Conservation (phyloP, 2,888 invertebrate species). For the Troides oblongomaculatus region DNA sequence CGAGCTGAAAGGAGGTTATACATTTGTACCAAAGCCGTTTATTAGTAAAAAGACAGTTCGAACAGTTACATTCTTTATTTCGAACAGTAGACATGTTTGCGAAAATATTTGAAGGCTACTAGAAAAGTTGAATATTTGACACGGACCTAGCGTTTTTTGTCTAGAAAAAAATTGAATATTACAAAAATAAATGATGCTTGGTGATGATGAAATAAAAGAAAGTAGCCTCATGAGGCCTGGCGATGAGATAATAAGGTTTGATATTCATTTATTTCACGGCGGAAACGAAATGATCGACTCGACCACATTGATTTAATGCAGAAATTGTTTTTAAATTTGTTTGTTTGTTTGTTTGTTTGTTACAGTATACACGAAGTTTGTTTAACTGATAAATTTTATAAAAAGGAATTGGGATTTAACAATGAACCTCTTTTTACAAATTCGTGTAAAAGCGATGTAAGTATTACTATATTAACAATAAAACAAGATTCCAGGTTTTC, state of each 20-base stretch:
- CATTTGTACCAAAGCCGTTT: slow-evolving; percentile 36
- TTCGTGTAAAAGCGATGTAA: slow-evolving; percentile 59
- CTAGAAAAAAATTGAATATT: slow-evolving; percentile 72
- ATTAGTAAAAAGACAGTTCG: slow-evolving; percentile 28
- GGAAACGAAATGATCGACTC: slow-evolving; percentile 44
- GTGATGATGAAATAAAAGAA: slow-evolving; percentile 76
- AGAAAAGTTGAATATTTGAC: slow-evolving; percentile 61
- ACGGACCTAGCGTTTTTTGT: slow-evolving; percentile 59
- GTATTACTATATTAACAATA: slow-evolving; percentile 35
- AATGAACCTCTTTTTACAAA: slow-evolving; percentile 54
- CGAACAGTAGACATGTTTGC: slow-evolving; percentile 61
- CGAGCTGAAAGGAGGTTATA: slow-evolving; percentile 54
- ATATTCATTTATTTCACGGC: slow-evolving; percentile 46
- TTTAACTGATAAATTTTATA: slow-evolving; percentile 67
- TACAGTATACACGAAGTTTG: slow-evolving; percentile 71
- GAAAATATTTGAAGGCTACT: slow-evolving; percentile 53
- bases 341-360: slow-evolving; percentile 41
- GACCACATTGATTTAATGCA: slow-evolving; percentile 49
- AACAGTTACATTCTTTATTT: slow-evolving; percentile 46
- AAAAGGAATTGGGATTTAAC: slow-evolving; percentile 58
- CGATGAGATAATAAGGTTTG: slow-evolving; percentile 74
- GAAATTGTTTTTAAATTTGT: slow-evolving; percentile 32
- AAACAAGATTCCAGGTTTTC: not conserved
- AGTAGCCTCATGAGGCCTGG: slow-evolving; percentile 64
- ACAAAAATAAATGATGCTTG: slow-evolving; percentile 74